A percentile compares a stretch with the other conserved stretches of the same genome.
These are phyloP conservation scores for Caerostris extrusa DNA, from an alignment of 1,140 invertebrate genomes.

Conservation along the genomic window DNA sequence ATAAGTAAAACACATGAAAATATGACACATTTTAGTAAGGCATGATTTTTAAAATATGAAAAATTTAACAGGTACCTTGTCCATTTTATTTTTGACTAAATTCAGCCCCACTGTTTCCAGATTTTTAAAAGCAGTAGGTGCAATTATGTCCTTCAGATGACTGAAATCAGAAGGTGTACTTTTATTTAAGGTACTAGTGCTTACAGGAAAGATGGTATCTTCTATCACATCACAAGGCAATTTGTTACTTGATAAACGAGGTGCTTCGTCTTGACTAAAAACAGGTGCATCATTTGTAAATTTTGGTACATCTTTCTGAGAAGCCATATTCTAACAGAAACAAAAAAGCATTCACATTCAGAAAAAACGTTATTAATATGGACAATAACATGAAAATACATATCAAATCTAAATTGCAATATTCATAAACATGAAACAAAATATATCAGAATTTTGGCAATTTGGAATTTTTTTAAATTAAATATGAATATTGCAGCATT, in stretches of 20 bases:
- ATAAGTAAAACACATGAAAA: background rate
- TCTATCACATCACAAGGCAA: constrained; percentile 74
- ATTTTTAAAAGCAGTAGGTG: background rate
- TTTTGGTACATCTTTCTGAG: constrained; percentile 19
- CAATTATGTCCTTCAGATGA: constrained; percentile 33
- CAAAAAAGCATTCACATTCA: too few relatives aligned
- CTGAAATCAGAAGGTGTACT: constrained; percentile 71
- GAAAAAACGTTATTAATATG: too few relatives aligned
- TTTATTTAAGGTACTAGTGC: background rate
- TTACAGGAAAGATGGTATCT: constrained; percentile 66
- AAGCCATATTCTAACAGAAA: background rate
- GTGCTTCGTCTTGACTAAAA: background rate
- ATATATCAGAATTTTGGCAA: too few relatives aligned
- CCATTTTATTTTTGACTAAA: constrained; percentile 24
- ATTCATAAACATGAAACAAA: too few relatives aligned
- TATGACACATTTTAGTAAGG: background rate
- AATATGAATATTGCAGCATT: too few relatives aligned
- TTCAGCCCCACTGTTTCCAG: background rate
- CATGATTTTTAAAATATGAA: background rate
- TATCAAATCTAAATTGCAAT: too few relatives aligned
- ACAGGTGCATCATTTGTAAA: background rate
- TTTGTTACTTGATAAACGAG: background rate
- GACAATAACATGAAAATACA: too few relatives aligned
- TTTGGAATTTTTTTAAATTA: too few relatives aligned
- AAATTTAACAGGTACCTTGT: constrained; percentile 32